Conservation (phyloP, 2,113 vertebrate genomes). For the Laticauda colubrina region DNA sequence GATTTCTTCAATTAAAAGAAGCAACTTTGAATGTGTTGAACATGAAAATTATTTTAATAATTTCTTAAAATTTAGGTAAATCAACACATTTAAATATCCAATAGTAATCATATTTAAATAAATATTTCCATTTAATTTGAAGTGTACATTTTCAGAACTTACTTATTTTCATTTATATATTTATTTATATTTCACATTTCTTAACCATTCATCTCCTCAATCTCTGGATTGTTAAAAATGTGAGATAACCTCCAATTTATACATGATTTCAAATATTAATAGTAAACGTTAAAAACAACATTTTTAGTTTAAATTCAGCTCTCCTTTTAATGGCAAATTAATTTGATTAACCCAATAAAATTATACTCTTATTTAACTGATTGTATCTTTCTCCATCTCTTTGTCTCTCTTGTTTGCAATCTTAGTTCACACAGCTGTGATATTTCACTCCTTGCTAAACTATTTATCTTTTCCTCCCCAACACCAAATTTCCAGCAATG, state of each 20-base stretch:
- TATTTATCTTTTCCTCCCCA: background rate
- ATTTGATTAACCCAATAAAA: background rate
- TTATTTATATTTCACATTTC: too few species aligned
- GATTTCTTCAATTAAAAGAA: background rate
- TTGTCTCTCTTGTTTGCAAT: background rate
- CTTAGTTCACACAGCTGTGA: background rate
- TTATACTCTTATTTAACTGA: background rate
- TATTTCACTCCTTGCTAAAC: background rate
- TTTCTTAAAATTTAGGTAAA: background rate
- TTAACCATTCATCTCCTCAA: too few species aligned
- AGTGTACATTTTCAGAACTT: background rate
- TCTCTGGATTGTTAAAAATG: background rate
- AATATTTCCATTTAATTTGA: background rate
- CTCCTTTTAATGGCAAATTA: background rate
- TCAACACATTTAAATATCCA: background rate
- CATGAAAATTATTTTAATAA: background rate
- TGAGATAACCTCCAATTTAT: background rate
- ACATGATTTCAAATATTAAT: background rate
- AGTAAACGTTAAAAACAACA: background rate
- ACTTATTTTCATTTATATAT: too few species aligned
- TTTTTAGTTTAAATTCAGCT: background rate
- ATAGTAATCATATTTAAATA: background rate
- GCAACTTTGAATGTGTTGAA: background rate
- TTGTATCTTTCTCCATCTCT: background rate
- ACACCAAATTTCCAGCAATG: conserved; percentile 71